Conservation (phyloP, 2,113 vertebrate species). For the Ardeotis arabs region DNA sequence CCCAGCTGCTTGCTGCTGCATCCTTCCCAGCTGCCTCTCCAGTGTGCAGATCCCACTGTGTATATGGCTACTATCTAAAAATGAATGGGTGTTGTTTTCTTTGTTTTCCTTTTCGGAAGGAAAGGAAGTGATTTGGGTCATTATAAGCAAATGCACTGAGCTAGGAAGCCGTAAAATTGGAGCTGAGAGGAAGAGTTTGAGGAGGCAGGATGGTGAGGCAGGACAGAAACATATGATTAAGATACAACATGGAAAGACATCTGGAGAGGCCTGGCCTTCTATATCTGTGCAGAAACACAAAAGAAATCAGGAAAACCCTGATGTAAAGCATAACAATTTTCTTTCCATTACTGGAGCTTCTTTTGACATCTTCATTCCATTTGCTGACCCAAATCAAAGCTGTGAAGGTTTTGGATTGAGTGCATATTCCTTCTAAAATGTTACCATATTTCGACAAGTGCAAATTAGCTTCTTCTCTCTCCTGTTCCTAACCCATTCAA, state of each 20-base stretch:
- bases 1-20: neutral
- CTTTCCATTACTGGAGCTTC: neutral
- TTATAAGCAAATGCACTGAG: neutral
- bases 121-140: conserved; percentile 40
- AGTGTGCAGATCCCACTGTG: neutral
- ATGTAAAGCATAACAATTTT: neutral
- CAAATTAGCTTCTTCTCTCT: neutral
- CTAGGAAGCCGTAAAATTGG: conserved; percentile 19
- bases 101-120: neutral
- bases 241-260: neutral
- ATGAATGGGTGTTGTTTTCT: neutral
- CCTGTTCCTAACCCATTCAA: neutral
- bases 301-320: neutral
- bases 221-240: conserved; percentile 3
- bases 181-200: neutral
- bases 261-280: neutral
- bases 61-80: conserved; percentile 29
- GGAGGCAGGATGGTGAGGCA: neutral
- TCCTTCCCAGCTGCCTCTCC: conserved; percentile 20
- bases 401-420: neutral
- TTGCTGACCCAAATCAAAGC: neutral
- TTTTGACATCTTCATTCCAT: neutral
- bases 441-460: neutral
- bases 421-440: neutral
- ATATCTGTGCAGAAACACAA: neutral